phyloP scores from a whole-genome alignment of 1,140 invertebrate species.

The Sesamia nonagrioides region DNA sequence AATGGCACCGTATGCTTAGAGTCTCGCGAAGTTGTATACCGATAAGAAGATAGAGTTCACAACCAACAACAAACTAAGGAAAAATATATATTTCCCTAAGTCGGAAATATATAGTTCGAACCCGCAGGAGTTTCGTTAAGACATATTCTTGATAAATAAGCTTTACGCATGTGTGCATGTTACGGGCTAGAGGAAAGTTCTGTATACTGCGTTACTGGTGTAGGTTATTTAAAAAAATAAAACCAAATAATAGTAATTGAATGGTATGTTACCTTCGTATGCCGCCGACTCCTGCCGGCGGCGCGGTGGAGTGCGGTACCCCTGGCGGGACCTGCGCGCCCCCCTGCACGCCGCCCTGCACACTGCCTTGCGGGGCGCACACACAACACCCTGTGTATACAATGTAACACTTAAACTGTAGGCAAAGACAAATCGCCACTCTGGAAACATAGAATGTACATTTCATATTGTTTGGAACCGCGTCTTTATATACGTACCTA shows the following conservation, averaged over 20 bases:
- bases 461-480: not conserved
- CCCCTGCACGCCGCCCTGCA: constrained; percentile 82
- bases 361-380: constrained; percentile 84
- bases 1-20: too few relatives aligned
- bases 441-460: not conserved
- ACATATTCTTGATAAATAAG: not conserved
- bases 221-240: constrained; percentile 30
- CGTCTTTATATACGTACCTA: not conserved
- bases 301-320: constrained; percentile 82
- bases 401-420: constrained; percentile 43
- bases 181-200: not conserved
- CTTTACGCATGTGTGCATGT: not conserved
- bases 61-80: too few relatives aligned
- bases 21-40: too few relatives aligned
- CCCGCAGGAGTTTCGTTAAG: too few relatives aligned
- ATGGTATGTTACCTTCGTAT: constrained; percentile 74
- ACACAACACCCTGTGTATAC: constrained; percentile 80
- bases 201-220: constrained; percentile 26
- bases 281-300: constrained; percentile 82
- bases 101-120: too few relatives aligned
- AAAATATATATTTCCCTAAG: too few relatives aligned
- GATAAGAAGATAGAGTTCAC: not conserved
- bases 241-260: constrained; percentile 32
- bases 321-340: constrained; percentile 82
- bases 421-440: not conserved